These are phyloP conservation scores for Progne subis DNA, from an alignment of 2,113 vertebrate species.

Conservation along the genomic window DNA sequence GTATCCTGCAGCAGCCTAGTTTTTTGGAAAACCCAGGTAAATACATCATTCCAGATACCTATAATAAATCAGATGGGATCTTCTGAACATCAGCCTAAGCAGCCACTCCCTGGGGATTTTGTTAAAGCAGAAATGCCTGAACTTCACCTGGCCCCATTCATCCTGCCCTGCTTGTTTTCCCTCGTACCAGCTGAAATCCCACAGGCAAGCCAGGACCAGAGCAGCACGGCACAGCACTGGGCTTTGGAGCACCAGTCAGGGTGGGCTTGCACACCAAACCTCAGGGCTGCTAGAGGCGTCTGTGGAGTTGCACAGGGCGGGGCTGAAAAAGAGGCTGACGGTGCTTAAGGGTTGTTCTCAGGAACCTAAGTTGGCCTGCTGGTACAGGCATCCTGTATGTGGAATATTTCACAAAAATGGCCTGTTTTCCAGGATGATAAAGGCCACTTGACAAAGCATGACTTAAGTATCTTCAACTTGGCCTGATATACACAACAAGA, in stretches of 20 bases:
- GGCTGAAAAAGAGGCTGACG: background rate
- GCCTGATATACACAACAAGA: background rate
- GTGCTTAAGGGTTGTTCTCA: background rate
- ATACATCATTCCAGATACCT: background rate
- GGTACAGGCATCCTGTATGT: background rate
- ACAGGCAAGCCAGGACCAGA: background rate
- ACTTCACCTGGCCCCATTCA: background rate
- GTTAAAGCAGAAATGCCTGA: background rate
- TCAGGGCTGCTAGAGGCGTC: accelerated
- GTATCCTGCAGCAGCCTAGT: background rate
- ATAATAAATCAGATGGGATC: background rate
- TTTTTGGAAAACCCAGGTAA: background rate
- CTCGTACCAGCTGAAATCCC: accelerated
- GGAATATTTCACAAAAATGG: background rate
- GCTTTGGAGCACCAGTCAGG: background rate
- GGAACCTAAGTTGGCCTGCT: background rate
- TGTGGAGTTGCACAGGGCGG: too few relatives aligned
- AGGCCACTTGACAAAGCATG: background rate
- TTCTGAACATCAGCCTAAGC: background rate
- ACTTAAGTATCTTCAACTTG: background rate
- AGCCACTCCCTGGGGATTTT: background rate
- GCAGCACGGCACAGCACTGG: accelerated
- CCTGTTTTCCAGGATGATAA: background rate
- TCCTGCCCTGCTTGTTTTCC: background rate
- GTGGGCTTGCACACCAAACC: background rate